Evolutionary conservation across 1,140 invertebrate genomes (phyloP).

Genomic region (Protaetia brevitarsis): DNA sequence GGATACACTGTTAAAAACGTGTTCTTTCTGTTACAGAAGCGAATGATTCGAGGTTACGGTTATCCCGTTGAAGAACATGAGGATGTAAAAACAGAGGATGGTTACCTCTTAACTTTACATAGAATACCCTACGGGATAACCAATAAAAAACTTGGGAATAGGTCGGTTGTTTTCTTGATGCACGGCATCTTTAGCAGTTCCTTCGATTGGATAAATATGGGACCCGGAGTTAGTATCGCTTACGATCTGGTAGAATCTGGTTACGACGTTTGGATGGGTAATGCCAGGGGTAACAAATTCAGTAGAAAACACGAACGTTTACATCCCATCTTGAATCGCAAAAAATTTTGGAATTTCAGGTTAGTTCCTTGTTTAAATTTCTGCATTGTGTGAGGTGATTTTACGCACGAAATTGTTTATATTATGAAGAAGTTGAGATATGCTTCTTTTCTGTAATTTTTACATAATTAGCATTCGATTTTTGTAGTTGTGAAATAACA

Average conservation of each 20-base stretch:
- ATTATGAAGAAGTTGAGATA: no score
- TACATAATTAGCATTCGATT: no score
- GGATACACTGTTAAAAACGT: neutral
- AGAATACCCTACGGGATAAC: slow-evolving; percentile 50
- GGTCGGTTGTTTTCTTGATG: slow-evolving; percentile 57
- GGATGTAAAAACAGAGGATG: slow-evolving; percentile 54
- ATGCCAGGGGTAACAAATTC: slow-evolving; percentile 48
- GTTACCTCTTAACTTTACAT: slow-evolving; percentile 59
- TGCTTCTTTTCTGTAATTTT: no score
- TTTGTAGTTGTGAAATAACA: no score
- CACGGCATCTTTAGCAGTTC: slow-evolving; percentile 63
- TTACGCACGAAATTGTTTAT: no score
- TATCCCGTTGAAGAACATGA: slow-evolving; percentile 48
- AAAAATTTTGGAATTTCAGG: slow-evolving; percentile 50
- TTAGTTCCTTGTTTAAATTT: neutral
- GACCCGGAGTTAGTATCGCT: slow-evolving; percentile 54
- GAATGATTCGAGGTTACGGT: slow-evolving; percentile 38
- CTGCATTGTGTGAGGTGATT: no score
- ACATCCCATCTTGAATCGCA: neutral
- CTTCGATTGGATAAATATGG: slow-evolving; percentile 57
- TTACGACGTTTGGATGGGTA: slow-evolving; percentile 68
- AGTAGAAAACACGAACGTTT: slow-evolving; percentile 22
- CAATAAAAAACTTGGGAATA: slow-evolving; percentile 14
- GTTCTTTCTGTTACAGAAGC: slow-evolving; percentile 30
- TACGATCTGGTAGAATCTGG: slow-evolving; percentile 60